Base-by-base conservation (phyloP, 2,888 invertebrate species). In the Drosophila ezoana region DNA sequence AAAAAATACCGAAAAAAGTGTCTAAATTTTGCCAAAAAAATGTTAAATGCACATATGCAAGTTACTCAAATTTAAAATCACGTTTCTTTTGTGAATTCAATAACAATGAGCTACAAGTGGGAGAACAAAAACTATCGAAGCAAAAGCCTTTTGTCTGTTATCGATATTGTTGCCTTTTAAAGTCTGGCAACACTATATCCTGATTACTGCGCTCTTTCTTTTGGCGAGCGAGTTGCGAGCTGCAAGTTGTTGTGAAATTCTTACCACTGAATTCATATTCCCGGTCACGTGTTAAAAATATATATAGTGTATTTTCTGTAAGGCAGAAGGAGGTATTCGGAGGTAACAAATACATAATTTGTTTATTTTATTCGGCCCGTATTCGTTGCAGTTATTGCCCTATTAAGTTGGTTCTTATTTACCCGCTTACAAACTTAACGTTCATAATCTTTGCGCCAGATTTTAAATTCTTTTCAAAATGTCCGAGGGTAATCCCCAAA, bases 161-260 rank as follows among this genome's bases (percentile, higher is more conserved):
- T 56, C 54, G 54, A 56, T 56, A 56, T 16, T 13, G 13, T 6
- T 13, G n/a, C 3, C 3, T 28, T 1, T 8, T 3, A 14, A 35
- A 35, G 5, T 44, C 43, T 59, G 60, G 59, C 60, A 61, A 13
- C 60, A 10, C 37, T 5, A 10, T 10, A 4, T 5, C 5, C 5
- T 13, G 5, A 18, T 23, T 16, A 4, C 3, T 43, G 0, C 11
- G 11, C 5, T 10, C 8, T 10, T 16, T 18, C 28, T 14, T 37
- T n/a, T 6, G 2, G 28, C 20, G 18, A n/a, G 20, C 4, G 16
- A 13, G 1, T 44, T 6, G 10, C 18, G 14, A n/a, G 6, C 1
- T 37, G 51, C 23, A 20, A 38, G 44, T 45, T 1, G 11, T 32
- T 23, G 23, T 23, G n/a, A 3, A 10, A 20, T 6, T 6, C 4